phyloP scores from a whole-genome alignment of 2,888 invertebrate genomes.

The Tetrapedia diversipes region DNA sequence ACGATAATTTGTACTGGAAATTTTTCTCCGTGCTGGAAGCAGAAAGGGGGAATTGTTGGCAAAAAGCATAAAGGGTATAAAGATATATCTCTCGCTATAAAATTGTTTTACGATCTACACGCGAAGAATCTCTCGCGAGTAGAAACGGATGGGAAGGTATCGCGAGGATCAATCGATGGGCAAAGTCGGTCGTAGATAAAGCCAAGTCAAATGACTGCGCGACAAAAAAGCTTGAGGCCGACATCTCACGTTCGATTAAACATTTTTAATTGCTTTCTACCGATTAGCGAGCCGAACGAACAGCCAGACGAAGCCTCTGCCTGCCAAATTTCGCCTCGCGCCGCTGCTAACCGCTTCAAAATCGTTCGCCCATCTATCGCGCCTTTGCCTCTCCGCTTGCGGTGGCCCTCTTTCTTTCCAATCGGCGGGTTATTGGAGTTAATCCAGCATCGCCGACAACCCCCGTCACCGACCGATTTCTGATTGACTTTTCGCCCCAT shows the following conservation, averaged over 20 bases:
- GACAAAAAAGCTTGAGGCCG: conserved; percentile 30
- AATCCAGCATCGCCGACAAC: conserved; percentile 55
- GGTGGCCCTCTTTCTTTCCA: conserved; percentile 18
- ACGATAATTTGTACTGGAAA: too few species aligned
- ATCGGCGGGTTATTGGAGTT: conserved; percentile 56
- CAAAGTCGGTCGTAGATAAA: conserved; percentile 30
- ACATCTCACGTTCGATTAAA: conserved; percentile 68
- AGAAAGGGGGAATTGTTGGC: too few species aligned
- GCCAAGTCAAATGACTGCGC: conserved; percentile 36
- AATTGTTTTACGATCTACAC: not conserved
- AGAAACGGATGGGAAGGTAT: too few species aligned
- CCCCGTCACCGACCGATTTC: conserved; percentile 46
- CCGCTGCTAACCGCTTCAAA: conserved; percentile 34
- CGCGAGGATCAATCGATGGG: conserved; percentile 26
- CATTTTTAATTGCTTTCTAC: conserved; percentile 70
- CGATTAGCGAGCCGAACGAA: conserved; percentile 55
- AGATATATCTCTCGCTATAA: not conserved
- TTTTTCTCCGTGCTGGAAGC: too few species aligned
- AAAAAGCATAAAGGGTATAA: too few species aligned
- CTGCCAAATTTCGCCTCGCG: conserved; percentile 44
- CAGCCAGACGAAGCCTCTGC: conserved; percentile 38
- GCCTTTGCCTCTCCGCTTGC: conserved; percentile 19
- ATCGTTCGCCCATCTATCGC: conserved; percentile 20
- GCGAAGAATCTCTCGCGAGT: not conserved
- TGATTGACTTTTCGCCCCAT: conserved; percentile 65